Base-by-base conservation (phyloP, 2,888 invertebrate genomes). In the Leptura quadrifasciata region DNA sequence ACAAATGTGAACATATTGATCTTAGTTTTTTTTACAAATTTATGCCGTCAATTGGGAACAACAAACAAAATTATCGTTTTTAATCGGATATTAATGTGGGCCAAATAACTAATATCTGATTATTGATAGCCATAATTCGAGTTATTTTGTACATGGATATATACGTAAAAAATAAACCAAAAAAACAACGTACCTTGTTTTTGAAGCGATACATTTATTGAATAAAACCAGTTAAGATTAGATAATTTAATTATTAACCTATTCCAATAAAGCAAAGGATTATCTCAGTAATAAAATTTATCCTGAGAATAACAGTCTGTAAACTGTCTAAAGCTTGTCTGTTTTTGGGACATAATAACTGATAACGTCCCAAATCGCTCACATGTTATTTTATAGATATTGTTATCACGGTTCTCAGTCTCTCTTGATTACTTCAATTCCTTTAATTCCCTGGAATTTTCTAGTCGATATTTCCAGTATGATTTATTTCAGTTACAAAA, bases 211-310 rank as follows among this genome's bases (percentile, higher is more conserved):
- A 47, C n/a, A 47, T 47, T 47, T 47, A 47, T 39, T 39, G 39
- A 39, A 39, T 15, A 47, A 31, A 47, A n/a, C n/a, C 47, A 47
- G n/a, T 47, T n/a, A n/a, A n/a, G 47, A 47, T 47, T 47, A 47
- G 47, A 47, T 47, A 47, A 47, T 47, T 47, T 47, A 47, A 47
- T 47, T 47, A 47, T 47, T 47, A 47, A n/a, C 47, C 47, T 47
- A 47, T 47, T 47, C n/a, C 47, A 47, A 12, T 47, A 47, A n/a
- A 47, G n/a, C 5, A 47, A 47, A 12, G 3, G n/a, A 47, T 47
- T 47, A 47, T 47, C 47, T n/a, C 47, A 4, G n/a, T 47, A 47
- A 47, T 47, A 47, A 47, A 47, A n/a, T 47, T 47, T 47, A 47
- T 47, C 47, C 47, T n/a, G 47, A 47, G 47, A 47, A n/a, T 47